phyloP scores from a whole-genome alignment of 2,888 invertebrate species.

The Dasysyrphus albostriatus region DNA sequence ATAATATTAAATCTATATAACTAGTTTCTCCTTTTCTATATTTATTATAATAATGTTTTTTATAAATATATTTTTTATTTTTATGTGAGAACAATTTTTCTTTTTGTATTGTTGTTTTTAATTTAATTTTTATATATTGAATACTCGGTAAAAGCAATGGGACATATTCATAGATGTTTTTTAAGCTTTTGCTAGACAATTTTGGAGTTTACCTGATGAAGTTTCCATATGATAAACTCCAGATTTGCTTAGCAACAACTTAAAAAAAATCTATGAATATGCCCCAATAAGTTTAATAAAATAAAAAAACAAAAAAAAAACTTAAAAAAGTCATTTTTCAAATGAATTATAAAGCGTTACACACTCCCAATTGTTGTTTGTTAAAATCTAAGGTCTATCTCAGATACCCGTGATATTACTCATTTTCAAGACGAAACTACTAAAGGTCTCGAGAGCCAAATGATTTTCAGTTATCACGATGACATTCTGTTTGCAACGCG shows the following conservation, averaged over 20 bases:
- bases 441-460: conserved; percentile 80
- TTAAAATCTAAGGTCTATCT: neutral
- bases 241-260: too few species aligned
- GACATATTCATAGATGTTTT: too few species aligned
- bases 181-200: too few species aligned
- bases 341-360: conserved; percentile 25
- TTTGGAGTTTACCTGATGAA: too few species aligned
- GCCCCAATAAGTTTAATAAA: neutral
- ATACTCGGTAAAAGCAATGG: conserved; percentile 26
- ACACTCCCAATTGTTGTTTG: neutral
- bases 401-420: conserved; percentile 17
- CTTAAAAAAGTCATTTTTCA: conserved; percentile 18
- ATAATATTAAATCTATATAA: conserved; percentile 26
- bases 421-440: conserved; percentile 80
- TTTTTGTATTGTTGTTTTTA: neutral
- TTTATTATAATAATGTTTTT: conserved; percentile 13
- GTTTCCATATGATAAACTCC: too few species aligned
- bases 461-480: conserved; percentile 79
- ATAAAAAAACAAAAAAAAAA: conserved; percentile 3
- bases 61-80: conserved; percentile 31
- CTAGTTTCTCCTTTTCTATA: conserved; percentile 36
- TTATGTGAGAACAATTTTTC: conserved; percentile 12
- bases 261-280: too few species aligned
- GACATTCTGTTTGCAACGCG: conserved; percentile 80
- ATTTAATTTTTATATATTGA: conserved; percentile 10